Evolutionary conservation across 2,113 vertebrate species (phyloP).

Genomic region (Martes martes): DNA sequence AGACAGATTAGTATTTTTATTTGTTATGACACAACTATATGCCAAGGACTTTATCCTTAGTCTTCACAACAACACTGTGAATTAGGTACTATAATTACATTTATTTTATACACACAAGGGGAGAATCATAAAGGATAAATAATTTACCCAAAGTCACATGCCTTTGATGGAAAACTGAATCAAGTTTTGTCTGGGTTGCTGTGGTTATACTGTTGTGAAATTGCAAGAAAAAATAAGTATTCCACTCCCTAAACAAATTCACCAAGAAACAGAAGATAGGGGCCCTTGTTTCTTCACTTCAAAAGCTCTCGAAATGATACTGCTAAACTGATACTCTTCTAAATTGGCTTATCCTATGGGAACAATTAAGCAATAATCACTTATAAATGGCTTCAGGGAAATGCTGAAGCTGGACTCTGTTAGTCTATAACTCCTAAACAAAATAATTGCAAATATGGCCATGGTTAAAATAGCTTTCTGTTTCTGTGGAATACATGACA

Average conservation of each 20-base stretch:
- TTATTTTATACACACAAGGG: neutral
- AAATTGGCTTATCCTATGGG: conserved; percentile 69
- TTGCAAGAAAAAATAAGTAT: neutral
- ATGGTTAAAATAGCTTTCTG: neutral
- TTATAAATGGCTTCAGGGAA: conserved; percentile 63
- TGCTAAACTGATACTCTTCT: conserved; percentile 41
- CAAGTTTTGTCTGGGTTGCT: neutral
- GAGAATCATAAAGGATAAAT: neutral
- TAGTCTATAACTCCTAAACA: conserved; percentile 3
- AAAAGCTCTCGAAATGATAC: conserved; percentile 63
- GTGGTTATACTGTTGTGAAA: neutral
- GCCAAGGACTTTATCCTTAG: neutral
- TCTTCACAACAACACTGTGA: neutral
- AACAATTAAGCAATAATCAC: conserved; percentile 75
- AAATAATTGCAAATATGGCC: neutral
- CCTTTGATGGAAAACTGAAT: neutral
- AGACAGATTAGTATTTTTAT: conserved; percentile 1
- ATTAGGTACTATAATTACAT: neutral
- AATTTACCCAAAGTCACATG: neutral
- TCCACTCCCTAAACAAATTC: conserved; percentile 63
- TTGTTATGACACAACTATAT: neutral
- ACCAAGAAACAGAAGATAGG: conserved; percentile 39
- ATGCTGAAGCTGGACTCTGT: conserved; percentile 34
- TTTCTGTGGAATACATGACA: neutral
- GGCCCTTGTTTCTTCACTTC: conserved; percentile 57